Base-by-base conservation (phyloP, 1,140 invertebrate genomes). In the Anastatus disparis region DNA sequence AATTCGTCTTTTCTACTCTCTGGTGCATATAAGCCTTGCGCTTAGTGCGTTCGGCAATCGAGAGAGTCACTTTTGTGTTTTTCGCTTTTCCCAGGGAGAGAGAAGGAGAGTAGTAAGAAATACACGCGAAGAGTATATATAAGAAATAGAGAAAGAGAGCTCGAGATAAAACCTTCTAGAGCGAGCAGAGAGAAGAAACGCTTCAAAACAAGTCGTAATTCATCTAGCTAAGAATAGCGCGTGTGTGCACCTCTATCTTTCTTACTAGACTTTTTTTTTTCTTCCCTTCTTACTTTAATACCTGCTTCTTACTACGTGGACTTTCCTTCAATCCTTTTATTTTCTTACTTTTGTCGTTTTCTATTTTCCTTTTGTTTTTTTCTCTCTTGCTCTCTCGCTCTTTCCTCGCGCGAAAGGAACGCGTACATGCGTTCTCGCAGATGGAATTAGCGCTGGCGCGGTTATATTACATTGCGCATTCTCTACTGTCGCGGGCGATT, bases 171-270 rank as follows among this genome's bases (percentile, higher is more conserved):
- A n/a, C n/a, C n/a, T n/a, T n/a, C n/a, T n/a, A n/a, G n/a, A n/a
- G n/a, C n/a, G n/a, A n/a, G n/a, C n/a, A n/a, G n/a, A n/a, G n/a
- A n/a, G n/a, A n/a, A n/a, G n/a, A n/a, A 22, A 48, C 62, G 63
- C 61, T 72, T 55, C 38, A 70, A 63, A 73, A 75, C 69, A 74
- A 75, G 68, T 65, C 73, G 71, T 77, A 73, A 76, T 59, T 78
- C 73, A 77, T 70, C 55, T 55, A 40, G 52, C 55, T 69, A 70
- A 52, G 71, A 76, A 74, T 77, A 73, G 55, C 72, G 26, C 46
- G 38, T 8, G 55, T 12, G 42, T 27, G 53, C 40, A n/a, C n/a
- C n/a, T n/a, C n/a, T 13, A 66, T 55, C 63, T 50, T 58, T 24
- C n/a, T 15, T 20, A 29, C 29, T 38, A 29, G 13, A 22, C 29